These are phyloP conservation scores for Drosophila pruinosa DNA, from an alignment of 1,140 invertebrate species.

Conservation along the genomic window DNA sequence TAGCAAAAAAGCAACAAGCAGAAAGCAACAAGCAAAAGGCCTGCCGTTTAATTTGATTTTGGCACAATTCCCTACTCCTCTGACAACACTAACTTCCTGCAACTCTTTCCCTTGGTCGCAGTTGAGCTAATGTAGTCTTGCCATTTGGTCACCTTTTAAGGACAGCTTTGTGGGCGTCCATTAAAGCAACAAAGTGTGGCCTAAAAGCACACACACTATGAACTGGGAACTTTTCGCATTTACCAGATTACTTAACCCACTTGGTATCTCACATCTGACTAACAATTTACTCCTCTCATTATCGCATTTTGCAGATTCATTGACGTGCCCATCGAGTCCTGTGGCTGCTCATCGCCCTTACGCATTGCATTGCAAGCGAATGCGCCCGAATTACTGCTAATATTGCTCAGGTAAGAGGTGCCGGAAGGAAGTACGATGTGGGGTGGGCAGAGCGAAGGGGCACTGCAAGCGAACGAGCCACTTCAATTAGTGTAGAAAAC, in stretches of 20 bases:
- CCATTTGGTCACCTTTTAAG: constrained; percentile 44
- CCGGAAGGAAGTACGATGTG: too few species aligned
- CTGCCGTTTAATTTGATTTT: constrained; percentile 58
- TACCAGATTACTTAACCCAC: constrained; percentile 9
- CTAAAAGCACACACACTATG: constrained; percentile 20
- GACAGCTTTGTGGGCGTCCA: constrained; percentile 18
- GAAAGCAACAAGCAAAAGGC: constrained; percentile 34
- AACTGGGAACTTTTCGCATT: constrained; percentile 28
- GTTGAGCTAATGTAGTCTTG: constrained; percentile 45
- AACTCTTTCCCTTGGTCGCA: not conserved
- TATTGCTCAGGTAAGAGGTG: constrained; percentile 85
- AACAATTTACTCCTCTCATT: constrained; percentile 16
- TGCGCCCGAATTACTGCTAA: constrained; percentile 88
- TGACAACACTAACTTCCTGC: not conserved
- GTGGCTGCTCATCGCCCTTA: constrained; percentile 87
- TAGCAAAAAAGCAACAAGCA: constrained; percentile 8
- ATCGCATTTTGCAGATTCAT: constrained; percentile 85
- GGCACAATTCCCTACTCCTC: constrained; percentile 9
- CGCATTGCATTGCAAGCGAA: constrained; percentile 88
- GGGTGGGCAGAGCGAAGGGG: not conserved
- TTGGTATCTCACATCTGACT: constrained; percentile 2
- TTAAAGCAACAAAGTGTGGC: constrained; percentile 53
- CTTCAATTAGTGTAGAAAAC: constrained; percentile 74
- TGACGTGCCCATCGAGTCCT: constrained; percentile 91
- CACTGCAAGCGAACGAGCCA: constrained; percentile 24